phyloP scores from a whole-genome alignment of 2,113 vertebrate species.

The Calyptommatus sinebrachiatus region DNA sequence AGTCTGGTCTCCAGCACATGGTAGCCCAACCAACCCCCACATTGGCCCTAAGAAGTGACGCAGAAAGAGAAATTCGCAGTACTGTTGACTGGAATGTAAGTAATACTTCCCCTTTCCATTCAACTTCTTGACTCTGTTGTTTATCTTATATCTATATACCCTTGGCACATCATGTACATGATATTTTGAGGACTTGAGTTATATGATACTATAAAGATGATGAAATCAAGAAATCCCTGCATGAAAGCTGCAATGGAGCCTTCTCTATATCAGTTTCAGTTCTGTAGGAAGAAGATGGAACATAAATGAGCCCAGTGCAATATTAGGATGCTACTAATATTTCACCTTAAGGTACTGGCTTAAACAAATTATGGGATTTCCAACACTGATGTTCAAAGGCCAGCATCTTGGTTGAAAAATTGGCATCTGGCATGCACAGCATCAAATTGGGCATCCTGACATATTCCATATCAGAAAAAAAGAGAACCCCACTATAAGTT shows the following conservation, averaged over 20 bases:
- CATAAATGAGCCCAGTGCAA: neutral
- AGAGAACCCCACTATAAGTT: too few species aligned
- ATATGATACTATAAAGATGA: neutral
- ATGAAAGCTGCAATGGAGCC: too few species aligned
- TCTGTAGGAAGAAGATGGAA: neutral
- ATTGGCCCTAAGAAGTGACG: constrained; percentile 71
- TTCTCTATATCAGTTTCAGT: neutral
- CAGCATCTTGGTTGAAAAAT: too few species aligned
- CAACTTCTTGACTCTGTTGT: neutral
- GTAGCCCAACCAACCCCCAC: constrained; percentile 76
- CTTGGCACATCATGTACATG: neutral
- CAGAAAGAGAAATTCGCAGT: constrained; percentile 79
- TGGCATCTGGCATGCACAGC: too few species aligned
- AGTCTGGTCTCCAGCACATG: constrained; percentile 87
- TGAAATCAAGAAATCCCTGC: neutral
- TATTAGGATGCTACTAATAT: too few species aligned
- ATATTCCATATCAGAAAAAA: too few species aligned
- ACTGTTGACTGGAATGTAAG: constrained; percentile 94
- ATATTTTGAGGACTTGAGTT: neutral
- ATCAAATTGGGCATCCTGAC: too few species aligned
- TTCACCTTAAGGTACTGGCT: too few species aligned
- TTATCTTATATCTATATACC: neutral
- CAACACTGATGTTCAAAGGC: too few species aligned
- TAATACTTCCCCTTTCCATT: constrained; percentile 25
- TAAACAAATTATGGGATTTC: too few species aligned